Evolutionary conservation across 2,797 vertebrate genomes (phyloP).

Genomic region (Diglossa cyanea): DNA sequence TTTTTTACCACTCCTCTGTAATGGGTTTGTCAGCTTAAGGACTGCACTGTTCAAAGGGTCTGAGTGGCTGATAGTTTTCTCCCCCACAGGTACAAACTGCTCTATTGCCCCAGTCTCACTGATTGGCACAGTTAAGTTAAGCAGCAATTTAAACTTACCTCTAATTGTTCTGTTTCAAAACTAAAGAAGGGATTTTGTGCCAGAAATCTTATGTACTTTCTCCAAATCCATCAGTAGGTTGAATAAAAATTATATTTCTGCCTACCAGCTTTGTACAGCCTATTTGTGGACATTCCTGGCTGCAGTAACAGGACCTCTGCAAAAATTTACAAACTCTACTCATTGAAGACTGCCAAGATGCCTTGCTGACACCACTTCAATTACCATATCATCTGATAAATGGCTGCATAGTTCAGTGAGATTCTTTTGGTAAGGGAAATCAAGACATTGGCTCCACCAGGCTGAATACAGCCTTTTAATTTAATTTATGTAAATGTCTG

Average conservation of each 20-base stretch:
- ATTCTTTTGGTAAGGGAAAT: not conserved
- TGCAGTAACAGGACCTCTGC: not conserved
- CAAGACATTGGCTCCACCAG: not conserved
- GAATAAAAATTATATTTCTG: not conserved
- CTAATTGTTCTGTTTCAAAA: not conserved
- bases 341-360: not conserved
- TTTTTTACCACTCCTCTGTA: not conserved
- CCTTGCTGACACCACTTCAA: constrained; percentile 10
- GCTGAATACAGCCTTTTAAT: not conserved
- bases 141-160: not conserved
- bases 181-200: not conserved
- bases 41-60: not conserved
- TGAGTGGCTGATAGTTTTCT: not conserved
- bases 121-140: not conserved
- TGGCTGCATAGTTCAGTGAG: not conserved
- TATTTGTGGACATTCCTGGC: not conserved
- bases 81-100: not conserved
- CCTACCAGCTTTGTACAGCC: not conserved
- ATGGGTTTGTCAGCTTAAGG: not conserved
- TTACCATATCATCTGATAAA: constrained; percentile 27
- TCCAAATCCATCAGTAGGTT: not conserved
- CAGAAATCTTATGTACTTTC: not conserved
- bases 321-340: not conserved
- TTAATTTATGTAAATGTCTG: constrained; percentile 31
- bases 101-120: not conserved